phyloP scores from a whole-genome alignment of 2,797 vertebrate species.

The Enteromius radiatus region DNA sequence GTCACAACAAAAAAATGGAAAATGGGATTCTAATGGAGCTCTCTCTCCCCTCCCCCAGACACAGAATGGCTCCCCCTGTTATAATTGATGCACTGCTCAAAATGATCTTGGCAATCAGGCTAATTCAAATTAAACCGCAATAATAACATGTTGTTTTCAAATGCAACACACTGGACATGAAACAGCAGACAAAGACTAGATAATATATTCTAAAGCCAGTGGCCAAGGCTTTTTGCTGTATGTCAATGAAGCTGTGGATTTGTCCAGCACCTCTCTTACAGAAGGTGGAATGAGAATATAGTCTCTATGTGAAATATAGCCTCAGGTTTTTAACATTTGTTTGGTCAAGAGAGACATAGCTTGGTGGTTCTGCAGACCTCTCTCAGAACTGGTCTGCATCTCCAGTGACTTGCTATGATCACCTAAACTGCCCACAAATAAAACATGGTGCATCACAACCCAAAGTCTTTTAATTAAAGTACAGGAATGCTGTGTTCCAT shows the following conservation, averaged over 20 bases:
- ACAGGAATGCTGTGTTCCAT: too few species aligned
- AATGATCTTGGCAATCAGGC: slow-evolving; percentile 89
- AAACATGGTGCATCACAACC: neutral
- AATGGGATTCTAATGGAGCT: slow-evolving; percentile 87
- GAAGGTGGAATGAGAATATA: slow-evolving; percentile 5
- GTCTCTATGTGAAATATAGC: slow-evolving; percentile 12
- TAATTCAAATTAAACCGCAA: slow-evolving; percentile 88
- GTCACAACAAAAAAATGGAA: slow-evolving; percentile 82
- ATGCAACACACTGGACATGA: slow-evolving; percentile 13
- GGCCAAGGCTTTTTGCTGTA: slow-evolving; percentile 5
- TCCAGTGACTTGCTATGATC: neutral
- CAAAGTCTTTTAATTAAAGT: neutral
- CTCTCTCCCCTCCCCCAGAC: slow-evolving; percentile 24
- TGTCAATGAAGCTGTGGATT: slow-evolving; percentile 22
- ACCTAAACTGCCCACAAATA: neutral
- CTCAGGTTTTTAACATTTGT: slow-evolving; percentile 1
- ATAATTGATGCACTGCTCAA: slow-evolving; percentile 57
- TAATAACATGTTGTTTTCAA: slow-evolving; percentile 60
- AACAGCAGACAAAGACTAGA: slow-evolving; percentile 19
- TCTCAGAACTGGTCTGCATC: neutral
- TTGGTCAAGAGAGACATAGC: neutral
- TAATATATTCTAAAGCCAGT: neutral
- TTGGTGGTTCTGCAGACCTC: neutral
- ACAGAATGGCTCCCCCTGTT: slow-evolving; percentile 19
- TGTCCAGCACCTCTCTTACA: neutral